Percentiles rank a stretch among this genome's conserved stretches.
phyloP scores from a whole-genome alignment of 2,113 vertebrate species.

The Nyctereutes procyonoides region DNA sequence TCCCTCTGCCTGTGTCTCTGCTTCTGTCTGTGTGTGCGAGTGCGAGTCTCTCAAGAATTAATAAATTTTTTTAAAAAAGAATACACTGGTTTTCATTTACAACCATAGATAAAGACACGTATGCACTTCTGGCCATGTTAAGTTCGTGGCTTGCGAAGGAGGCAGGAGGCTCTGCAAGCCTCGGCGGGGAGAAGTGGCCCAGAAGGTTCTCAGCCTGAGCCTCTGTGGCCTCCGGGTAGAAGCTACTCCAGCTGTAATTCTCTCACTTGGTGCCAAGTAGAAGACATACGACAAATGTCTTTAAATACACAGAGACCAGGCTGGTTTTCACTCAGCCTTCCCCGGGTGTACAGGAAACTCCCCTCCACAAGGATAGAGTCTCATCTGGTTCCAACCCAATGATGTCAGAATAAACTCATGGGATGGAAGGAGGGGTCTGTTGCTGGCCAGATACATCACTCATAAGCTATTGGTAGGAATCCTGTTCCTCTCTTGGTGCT shows the following conservation, averaged over 20 bases:
- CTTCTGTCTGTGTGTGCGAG: too few relatives aligned
- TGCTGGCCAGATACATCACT: neutral
- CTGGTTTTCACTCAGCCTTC: neutral
- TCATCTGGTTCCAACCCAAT: neutral
- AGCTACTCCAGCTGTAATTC: too few relatives aligned
- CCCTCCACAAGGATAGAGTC: accelerated
- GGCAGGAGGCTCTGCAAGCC: neutral
- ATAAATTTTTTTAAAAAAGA: neutral
- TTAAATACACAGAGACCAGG: neutral
- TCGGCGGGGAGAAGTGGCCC: accelerated
- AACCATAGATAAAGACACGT: neutral
- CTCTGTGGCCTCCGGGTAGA: neutral
- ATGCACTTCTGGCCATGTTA: neutral
- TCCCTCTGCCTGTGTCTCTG: too few relatives aligned
- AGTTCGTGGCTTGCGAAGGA: neutral
- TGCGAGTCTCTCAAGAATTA: too few relatives aligned
- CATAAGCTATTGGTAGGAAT: neutral
- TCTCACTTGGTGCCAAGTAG: neutral
- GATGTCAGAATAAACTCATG: neutral
- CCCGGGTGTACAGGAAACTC: neutral
- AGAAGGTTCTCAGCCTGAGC: neutral
- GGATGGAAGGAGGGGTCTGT: accelerated
- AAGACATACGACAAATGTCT: too few relatives aligned
- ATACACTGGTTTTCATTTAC: neutral
- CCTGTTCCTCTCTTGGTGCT: neutral